Base-by-base conservation (phyloP, 1,140 invertebrate genomes). In the Zaprionus gabonicus region DNA sequence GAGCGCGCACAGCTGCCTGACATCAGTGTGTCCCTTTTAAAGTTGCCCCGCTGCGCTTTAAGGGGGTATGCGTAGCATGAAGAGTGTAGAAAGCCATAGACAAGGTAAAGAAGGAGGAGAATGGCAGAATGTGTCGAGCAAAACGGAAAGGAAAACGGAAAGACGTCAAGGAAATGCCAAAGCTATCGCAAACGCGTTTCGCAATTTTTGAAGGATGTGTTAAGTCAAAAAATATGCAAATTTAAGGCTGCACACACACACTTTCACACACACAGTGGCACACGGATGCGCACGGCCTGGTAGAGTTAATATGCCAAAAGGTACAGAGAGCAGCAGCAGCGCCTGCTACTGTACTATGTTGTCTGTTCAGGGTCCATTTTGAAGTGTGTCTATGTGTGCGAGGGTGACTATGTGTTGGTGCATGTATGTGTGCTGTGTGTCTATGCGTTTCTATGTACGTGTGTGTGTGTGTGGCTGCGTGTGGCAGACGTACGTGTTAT, bases 181-280 rank as follows among this genome's bases (percentile, higher is more conserved):
- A 88, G 84, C 84, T 88, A 88, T 88, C 84, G 84, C 85, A 88
- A 88, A 90, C 84, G 84, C 85, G 81, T 84, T 90, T 81, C 75
- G 81, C 84, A 90, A 88, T 88, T 88, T 88, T 88, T 88, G 85
- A 90, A 88, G 85, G 84, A 88, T 88, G 84, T 88, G 84, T 88
- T 88, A 88, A 88, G 84, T 88, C 84, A 88, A 88, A 88, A 87
- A 90, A 88, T 88, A 88, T 88, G 81, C 84, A 88, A 88, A 88
- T 88, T 88, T 88, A 60, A 75, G 23, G 31, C 10, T 23, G 66
- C 17, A 56, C 49, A 60, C 6, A 70, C 0, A 67, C 28, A 53
- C 41, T 62, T 27, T 7, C 36, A 63, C 53, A 36, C 38, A 44
- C 36, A 46, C 20, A 59, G 12, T 68, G 38, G 38, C 49, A 38